Base-by-base conservation (phyloP, 2,888 invertebrate species). In the Altica lythri region DNA sequence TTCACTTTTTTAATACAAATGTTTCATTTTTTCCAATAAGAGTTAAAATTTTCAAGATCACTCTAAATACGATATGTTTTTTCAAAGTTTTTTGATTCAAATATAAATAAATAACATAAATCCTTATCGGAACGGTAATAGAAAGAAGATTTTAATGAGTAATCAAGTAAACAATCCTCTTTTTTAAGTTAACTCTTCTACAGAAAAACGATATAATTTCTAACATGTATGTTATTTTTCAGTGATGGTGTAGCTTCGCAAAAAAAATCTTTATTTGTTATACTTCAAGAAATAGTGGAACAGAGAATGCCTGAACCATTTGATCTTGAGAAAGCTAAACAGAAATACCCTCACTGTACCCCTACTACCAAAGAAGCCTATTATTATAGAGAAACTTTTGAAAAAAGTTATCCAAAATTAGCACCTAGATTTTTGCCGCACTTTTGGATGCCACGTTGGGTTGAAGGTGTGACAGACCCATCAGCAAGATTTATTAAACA, bases 381-480 rank as follows among this genome's bases (percentile, higher is more conserved):
- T 66, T 91, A 91, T 71, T 92, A 92, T 71, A 77, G 83, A 76
- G 79, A 83, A 68, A 74, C 83, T 16, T 89, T 88, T 71, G 89
- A 89, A 70, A 84, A 84, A 61, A 78, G 80, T 37, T 89, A 82
- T 64, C 77, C 80, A 1, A 82, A 80, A 1, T 80, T 83, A 64
- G 81, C 77, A 1, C 71, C 82, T 47, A 78, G 79, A 64, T 84
- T 89, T 53, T 81, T 83, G 35, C 89, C 89, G 0, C 86, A 87
- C 66, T 89, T 81, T 67, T 89, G 89, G 89, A 89, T 89, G 89
- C 89, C 89, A 0, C 82, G 84, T 67, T 89, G 89, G 89, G 83
- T 83, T 1, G 81, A 84, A 63, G 81, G 85, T 60, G 82, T 86
- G 0, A 77, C 81, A 0, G 89, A 89, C 75, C 89, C 89, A 9